Percentiles rank a stretch among this genome's conserved stretches.
phyloP scores from a whole-genome alignment of 2,797 vertebrate genomes.

The Heterohyrax brucei region DNA sequence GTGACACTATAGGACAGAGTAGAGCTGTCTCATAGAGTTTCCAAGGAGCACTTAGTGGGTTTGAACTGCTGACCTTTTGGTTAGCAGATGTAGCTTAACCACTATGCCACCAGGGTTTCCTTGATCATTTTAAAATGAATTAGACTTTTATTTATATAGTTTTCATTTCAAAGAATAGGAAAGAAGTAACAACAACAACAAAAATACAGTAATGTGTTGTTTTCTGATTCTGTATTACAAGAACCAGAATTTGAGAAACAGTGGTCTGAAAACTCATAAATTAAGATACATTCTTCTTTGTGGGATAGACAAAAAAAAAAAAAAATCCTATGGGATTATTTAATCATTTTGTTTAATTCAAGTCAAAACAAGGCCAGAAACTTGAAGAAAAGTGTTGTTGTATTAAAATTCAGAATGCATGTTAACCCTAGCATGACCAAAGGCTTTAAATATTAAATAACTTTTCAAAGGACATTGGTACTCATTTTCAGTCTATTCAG shows the following conservation, averaged over 20 bases:
- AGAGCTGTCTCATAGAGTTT: no score
- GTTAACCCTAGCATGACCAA: neutral
- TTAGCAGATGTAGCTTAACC: no score
- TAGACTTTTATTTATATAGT: neutral
- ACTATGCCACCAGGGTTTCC: no score
- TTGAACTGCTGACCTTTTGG: no score
- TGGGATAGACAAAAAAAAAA: conserved; percentile 24
- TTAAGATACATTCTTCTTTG: neutral
- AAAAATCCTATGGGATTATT: neutral
- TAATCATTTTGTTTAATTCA: conserved; percentile 40
- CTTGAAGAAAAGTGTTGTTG: neutral
- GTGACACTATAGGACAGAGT: no score
- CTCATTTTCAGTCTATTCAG: neutral
- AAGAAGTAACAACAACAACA: neutral
- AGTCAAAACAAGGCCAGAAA: conserved; percentile 52
- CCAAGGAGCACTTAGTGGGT: no score
- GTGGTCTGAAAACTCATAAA: neutral
- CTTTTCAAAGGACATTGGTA: neutral
- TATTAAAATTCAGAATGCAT: conserved; percentile 34
- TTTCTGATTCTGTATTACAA: neutral
- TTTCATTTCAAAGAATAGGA: neutral
- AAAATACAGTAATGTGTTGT: neutral
- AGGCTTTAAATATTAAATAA: conserved; percentile 42
- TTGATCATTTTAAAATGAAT: conserved; percentile 46
- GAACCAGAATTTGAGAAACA: conserved; percentile 21